Evolutionary conservation across 2,888 invertebrate species (phyloP).

Genomic region (Scrobipalpa costella): DNA sequence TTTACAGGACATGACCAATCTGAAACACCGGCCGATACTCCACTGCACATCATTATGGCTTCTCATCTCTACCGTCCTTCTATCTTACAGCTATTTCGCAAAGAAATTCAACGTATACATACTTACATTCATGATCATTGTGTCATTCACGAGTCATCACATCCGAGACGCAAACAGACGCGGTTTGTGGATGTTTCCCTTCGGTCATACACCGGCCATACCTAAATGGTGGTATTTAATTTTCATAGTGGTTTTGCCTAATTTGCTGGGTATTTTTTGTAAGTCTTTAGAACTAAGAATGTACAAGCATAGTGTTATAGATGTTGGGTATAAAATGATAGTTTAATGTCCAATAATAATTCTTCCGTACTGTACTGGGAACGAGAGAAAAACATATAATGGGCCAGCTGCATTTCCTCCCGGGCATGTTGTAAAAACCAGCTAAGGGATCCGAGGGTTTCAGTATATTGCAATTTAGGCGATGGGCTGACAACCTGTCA

Average conservation of each 20-base stretch:
- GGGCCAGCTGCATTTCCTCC: no score
- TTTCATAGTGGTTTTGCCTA: constrained; percentile 51
- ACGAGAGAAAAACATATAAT: no score
- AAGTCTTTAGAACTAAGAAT: constrained; percentile 41
- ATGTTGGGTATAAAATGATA: constrained; percentile 35
- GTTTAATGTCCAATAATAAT: no score
- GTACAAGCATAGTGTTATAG: constrained; percentile 40
- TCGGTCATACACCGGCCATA: constrained; percentile 57
- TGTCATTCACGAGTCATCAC: constrained; percentile 65
- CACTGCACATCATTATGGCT: constrained; percentile 67
- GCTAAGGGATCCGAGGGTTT: no score
- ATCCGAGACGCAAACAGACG: constrained; percentile 63
- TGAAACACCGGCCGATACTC: constrained; percentile 61
- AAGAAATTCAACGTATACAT: constrained; percentile 54
- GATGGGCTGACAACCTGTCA: no score
- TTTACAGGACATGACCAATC: constrained; percentile 60
- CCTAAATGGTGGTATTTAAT: constrained; percentile 52
- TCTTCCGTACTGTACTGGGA: no score
- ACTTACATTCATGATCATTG: constrained; percentile 55
- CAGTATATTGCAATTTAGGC: no score
- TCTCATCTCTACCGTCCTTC: constrained; percentile 41
- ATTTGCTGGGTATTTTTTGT: constrained; percentile 49
- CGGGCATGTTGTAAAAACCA: no score
- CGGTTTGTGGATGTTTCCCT: constrained; percentile 67
- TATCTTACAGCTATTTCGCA: constrained; percentile 50